Evolutionary conservation across 2,113 vertebrate genomes (phyloP).

Genomic region (Setophaga coronata): DNA sequence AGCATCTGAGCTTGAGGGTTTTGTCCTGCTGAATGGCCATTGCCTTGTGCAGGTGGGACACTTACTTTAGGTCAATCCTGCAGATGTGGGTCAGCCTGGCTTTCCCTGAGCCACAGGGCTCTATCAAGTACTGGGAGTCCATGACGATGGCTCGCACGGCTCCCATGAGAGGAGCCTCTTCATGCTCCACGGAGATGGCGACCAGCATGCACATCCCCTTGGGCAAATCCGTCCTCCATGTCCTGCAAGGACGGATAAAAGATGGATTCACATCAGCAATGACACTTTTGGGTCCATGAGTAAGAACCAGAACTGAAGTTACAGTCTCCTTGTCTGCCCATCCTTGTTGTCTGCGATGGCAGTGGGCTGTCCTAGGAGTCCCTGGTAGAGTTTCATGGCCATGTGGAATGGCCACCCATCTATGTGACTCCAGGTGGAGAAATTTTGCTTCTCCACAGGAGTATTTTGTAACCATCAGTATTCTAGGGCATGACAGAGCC

Average conservation of each 20-base stretch:
- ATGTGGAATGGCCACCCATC: not conserved
- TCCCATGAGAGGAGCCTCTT: conserved; percentile 83
- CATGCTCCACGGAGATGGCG: conserved; percentile 88
- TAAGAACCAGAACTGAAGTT: not conserved
- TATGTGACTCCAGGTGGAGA: not conserved
- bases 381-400: not conserved
- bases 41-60: not conserved
- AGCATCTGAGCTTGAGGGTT: not conserved
- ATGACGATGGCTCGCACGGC: conserved; percentile 87
- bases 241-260: conserved; percentile 71
- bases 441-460: not conserved
- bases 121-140: conserved; percentile 92
- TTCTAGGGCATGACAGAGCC: not conserved
- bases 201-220: conserved; percentile 91
- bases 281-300: not conserved
- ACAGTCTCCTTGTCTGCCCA: not conserved
- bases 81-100: conserved; percentile 94
- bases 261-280: not conserved
- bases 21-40: not conserved
- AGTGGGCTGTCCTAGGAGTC: not conserved
- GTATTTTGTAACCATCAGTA: not conserved
- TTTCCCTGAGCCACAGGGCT: conserved; percentile 95
- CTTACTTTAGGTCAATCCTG: conserved; percentile 94
- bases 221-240: conserved; percentile 92
- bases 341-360: not conserved